A percentile compares a stretch with the other conserved stretches of the same genome.
Conservation (phyloP, 1,140 invertebrate genomes). For the Drosophila nigrodunni region DNA sequence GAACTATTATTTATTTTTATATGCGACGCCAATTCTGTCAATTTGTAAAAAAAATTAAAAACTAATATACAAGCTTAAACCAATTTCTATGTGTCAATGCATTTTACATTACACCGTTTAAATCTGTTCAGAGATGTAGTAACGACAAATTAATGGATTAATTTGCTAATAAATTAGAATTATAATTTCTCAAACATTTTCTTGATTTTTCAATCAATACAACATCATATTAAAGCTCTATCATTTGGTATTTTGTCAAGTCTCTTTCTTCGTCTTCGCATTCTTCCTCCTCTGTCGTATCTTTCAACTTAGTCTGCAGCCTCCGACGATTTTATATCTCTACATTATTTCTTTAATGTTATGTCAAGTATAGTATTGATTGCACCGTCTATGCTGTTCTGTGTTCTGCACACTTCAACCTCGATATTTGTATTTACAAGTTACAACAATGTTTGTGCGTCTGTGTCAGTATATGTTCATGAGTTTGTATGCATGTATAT, state of each 20-base stretch:
- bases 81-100: background rate
- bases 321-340: slow-evolving; percentile 33
- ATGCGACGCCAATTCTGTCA: slow-evolving; percentile 19
- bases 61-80: background rate
- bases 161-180: background rate
- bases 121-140: background rate
- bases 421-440: slow-evolving; percentile 58
- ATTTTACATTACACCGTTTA: background rate
- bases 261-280: background rate
- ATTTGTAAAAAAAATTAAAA: background rate
- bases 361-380: slow-evolving; percentile 48
- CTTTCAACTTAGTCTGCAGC: background rate
- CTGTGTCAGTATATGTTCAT: background rate
- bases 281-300: background rate
- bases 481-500: background rate
- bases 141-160: background rate
- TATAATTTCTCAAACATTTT: background rate
- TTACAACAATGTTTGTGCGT: slow-evolving; percentile 6
- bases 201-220: background rate
- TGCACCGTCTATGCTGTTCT: slow-evolving; percentile 17
- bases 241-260: background rate
- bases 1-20: slow-evolving; percentile 10
- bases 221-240: background rate
- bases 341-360: slow-evolving; percentile 42
- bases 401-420: slow-evolving; percentile 1